These are phyloP conservation scores for Idaea straminata DNA, from an alignment of 2,888 invertebrate genomes.

Conservation along the genomic window DNA sequence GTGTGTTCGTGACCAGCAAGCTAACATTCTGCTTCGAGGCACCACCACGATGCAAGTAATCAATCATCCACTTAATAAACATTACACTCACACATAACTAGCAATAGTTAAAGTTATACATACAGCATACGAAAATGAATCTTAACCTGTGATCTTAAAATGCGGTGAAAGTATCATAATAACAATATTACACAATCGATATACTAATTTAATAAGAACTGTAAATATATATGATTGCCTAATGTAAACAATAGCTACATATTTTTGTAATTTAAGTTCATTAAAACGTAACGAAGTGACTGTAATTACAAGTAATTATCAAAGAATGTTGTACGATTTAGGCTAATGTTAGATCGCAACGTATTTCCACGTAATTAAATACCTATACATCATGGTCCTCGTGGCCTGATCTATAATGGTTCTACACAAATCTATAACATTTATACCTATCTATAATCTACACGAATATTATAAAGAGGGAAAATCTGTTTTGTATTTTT, in stretches of 20 bases:
- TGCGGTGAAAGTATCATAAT: not conserved
- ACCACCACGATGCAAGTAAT: not conserved
- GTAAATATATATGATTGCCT: not conserved
- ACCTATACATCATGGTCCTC: not conserved
- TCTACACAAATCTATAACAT: not conserved
- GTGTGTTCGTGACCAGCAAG: not conserved
- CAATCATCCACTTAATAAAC: not conserved
- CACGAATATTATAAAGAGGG: no score
- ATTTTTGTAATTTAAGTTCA: not conserved
- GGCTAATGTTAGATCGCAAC: not conserved
- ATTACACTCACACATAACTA: no score
- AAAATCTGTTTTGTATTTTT: no score
- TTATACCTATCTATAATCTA: no score
- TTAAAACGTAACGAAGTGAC: not conserved
- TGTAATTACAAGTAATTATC: not conserved
- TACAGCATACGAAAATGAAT: not conserved
- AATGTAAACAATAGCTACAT: not conserved
- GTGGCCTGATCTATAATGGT: not conserved
- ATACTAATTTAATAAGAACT: not conserved
- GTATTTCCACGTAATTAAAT: not conserved
- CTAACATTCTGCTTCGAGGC: not conserved
- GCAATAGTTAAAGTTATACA: no score
- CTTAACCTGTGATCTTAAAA: not conserved
- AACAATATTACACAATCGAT: not conserved
- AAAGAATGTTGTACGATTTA: not conserved